phyloP scores from a whole-genome alignment of 2,888 invertebrate genomes.

The Ormia ochracea region DNA sequence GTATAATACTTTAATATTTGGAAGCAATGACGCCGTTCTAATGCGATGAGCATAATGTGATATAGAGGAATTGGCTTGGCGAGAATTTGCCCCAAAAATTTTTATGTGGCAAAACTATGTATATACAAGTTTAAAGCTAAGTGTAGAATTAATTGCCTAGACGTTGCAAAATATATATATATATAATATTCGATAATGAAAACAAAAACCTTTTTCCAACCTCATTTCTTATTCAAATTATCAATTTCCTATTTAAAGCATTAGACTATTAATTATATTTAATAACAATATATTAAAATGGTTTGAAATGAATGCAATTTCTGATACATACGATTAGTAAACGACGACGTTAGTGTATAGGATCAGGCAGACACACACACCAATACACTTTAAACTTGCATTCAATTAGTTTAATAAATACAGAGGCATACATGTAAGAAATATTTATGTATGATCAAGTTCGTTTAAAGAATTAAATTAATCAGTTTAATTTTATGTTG shows the following conservation, averaged over 20 bases:
- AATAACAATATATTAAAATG: background rate
- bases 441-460: conserved; percentile 39
- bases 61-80: too few relatives aligned
- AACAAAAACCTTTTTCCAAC: background rate
- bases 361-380: background rate
- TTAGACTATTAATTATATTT: conserved; percentile 5
- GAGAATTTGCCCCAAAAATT: too few relatives aligned
- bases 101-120: too few relatives aligned
- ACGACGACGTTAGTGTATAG: background rate
- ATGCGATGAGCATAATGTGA: too few relatives aligned
- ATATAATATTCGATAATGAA: background rate
- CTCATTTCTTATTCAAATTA: conserved; percentile 53
- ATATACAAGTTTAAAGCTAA: too few relatives aligned
- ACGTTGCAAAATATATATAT: too few relatives aligned
- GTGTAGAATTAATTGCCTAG: too few relatives aligned
- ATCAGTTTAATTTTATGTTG: conserved; percentile 27
- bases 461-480: conserved; percentile 33
- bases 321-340: background rate
- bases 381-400: background rate
- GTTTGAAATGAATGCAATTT: background rate
- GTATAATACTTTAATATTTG: too few relatives aligned
- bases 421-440: too few relatives aligned
- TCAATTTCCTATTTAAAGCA: conserved; percentile 44
- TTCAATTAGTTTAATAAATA: background rate
- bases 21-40: too few relatives aligned